Base-by-base conservation (phyloP, 2,888 invertebrate genomes). In the Antheraea assamensis region DNA sequence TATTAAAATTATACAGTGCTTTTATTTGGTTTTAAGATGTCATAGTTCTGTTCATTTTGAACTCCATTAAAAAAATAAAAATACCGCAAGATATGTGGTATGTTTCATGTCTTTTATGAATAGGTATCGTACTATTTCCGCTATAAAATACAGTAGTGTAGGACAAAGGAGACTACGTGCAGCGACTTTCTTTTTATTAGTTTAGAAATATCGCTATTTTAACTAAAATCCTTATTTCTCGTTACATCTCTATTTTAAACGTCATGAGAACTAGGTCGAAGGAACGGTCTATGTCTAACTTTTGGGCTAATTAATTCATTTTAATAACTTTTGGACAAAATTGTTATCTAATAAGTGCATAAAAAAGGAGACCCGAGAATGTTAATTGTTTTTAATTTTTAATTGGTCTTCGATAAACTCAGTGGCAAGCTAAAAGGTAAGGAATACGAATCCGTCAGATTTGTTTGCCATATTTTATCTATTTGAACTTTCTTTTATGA, bases 391-490 rank as follows among this genome's bases (percentile, higher is more conserved):
- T 85, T 76, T 72, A 81, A 81, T 79, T 83, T 81, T 79, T 85
- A 82, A 81, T 80, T 77, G 78, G 80, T 73, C 74, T 76, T 80
- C 79, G 77, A 82, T 81, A 87, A 86, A 84, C 88, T 88, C 84
- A 80, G 85, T 79, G 81, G 78, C 83, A 81, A 85, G 84, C 79
- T 80, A 85, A 85, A 88, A 90, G 89, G 92, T 92, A 91, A 86
- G 88, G 83, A 75, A 84, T 84, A 83, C 82, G 83, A 80, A 77
- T 85, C 83, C 79, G 83, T 85, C 86, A 88, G 78, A 87, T 86
- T 87, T 84, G 86, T 90, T 92, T 93, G 92, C 93, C 93, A 93
- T 94, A 94, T 93, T 94, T 93, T 90, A 84, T 85, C 85, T 81
- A 88, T 88, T 93, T 88, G 81, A 88, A 88, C 88, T 88, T 88